Percentiles rank a stretch among this genome's conserved stretches.
Evolutionary conservation across 2,888 invertebrate genomes (phyloP).

Genomic region (Chymomyza amoena): DNA sequence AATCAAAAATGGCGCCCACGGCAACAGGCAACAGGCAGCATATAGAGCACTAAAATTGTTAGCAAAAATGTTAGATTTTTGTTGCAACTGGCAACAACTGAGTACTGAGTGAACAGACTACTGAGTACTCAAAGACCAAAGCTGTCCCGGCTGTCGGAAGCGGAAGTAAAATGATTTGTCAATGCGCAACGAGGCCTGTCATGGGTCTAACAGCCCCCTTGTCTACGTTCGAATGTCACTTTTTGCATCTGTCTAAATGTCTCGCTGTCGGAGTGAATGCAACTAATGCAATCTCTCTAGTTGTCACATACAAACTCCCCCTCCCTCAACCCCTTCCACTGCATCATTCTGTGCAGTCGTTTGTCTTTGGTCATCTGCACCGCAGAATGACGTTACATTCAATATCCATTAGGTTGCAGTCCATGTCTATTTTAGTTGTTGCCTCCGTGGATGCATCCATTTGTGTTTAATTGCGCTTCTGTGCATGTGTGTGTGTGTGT

Average conservation of each 20-base stretch:
- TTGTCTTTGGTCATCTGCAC: neutral
- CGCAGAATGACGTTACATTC: slow-evolving; percentile 20
- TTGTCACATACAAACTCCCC: neutral
- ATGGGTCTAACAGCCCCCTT: slow-evolving; percentile 35
- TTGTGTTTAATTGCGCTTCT: no score
- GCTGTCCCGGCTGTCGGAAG: slow-evolving; percentile 22
- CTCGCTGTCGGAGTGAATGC: neutral
- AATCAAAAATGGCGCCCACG: slow-evolving; percentile 43
- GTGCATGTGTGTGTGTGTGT: no score
- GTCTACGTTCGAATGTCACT: slow-evolving; percentile 24
- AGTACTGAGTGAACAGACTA: no score
- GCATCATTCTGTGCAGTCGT: neutral
- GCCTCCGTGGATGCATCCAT: neutral
- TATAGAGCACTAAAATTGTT: neutral
- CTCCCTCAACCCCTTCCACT: neutral
- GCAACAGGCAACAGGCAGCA: slow-evolving; percentile 45
- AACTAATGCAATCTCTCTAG: neutral
- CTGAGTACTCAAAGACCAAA: neutral
- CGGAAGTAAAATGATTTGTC: slow-evolving; percentile 50
- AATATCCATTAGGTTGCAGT: slow-evolving; percentile 42
- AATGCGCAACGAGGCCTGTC: slow-evolving; percentile 22
- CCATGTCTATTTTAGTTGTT: slow-evolving; percentile 14
- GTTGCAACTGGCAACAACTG: slow-evolving; percentile 6
- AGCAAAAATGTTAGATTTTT: slow-evolving; percentile 6
- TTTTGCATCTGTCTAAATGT: neutral